phyloP scores from a whole-genome alignment of 2,888 invertebrate genomes.

The Caenorhabditis becei region DNA sequence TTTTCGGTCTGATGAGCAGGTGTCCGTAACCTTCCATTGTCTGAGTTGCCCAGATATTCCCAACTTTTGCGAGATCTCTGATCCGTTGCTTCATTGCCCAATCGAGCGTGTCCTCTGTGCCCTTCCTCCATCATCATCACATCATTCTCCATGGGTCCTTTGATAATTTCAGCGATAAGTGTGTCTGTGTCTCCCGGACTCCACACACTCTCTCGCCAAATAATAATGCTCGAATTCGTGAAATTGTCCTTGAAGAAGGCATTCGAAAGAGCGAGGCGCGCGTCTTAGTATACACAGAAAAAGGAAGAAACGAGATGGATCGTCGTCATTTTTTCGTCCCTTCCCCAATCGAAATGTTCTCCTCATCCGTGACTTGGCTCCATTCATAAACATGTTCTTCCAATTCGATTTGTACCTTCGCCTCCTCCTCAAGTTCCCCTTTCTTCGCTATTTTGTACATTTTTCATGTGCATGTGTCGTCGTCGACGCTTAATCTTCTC shows the following conservation, averaged over 20 bases:
- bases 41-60: neutral
- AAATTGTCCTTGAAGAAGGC: conserved; percentile 45
- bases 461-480: neutral
- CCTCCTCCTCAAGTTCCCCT: neutral
- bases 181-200: conserved; percentile 23
- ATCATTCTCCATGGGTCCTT: neutral
- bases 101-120: conserved; percentile 30
- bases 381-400: conserved; percentile 28
- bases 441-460: neutral
- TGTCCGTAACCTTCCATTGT: conserved; percentile 10
- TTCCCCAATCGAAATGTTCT: conserved; percentile 36
- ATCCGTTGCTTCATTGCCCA: conserved; percentile 28
- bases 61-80: conserved; percentile 30
- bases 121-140: conserved; percentile 9
- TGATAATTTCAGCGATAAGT: conserved; percentile 54
- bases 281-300: conserved; percentile 19
- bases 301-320: conserved; percentile 23
- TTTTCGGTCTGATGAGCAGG: conserved; percentile 27
- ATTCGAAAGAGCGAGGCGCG: neutral
- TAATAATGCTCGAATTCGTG: conserved; percentile 52
- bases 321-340: conserved; percentile 34
- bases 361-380: conserved; percentile 32
- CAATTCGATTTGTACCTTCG: conserved; percentile 43
- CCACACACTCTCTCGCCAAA: conserved; percentile 20
- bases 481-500: neutral